phyloP scores from a whole-genome alignment of 2,797 vertebrate species.

The Coranthus polyacanthus region DNA sequence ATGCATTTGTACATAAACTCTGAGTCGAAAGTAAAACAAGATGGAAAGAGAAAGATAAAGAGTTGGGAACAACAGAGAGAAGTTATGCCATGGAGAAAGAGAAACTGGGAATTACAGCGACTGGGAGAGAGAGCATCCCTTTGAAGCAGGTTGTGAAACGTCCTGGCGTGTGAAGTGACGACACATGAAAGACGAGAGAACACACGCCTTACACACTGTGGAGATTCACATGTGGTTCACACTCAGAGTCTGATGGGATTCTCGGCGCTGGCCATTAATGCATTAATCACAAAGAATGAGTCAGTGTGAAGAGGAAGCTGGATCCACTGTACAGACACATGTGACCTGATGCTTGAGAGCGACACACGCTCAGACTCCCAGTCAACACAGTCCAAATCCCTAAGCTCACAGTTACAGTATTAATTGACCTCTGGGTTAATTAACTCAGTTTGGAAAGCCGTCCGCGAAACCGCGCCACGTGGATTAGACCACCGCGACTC shows the following conservation, averaged over 20 bases:
- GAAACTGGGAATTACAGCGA: slow-evolving; percentile 24
- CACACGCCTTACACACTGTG: no score
- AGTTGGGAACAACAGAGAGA: no score
- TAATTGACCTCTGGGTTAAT: slow-evolving; percentile 72
- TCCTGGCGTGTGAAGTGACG: slow-evolving; percentile 44
- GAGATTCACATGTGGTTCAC: slow-evolving; percentile 9
- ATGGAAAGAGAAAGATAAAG: no score
- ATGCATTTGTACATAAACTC: no score
- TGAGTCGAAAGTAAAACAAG: no score
- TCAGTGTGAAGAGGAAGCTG: slow-evolving; percentile 6
- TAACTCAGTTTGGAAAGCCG: no score
- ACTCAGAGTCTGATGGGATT: slow-evolving; percentile 40
- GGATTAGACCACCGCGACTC: slow-evolving; percentile 37
- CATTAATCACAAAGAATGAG: slow-evolving; percentile 56
- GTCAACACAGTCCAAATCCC: slow-evolving; percentile 44
- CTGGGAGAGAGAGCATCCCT: slow-evolving; percentile 34
- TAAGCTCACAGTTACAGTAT: slow-evolving; percentile 45
- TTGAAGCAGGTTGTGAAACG: slow-evolving; percentile 66
- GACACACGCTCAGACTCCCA: slow-evolving; percentile 2
- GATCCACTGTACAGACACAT: slow-evolving; percentile 18
- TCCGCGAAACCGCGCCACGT: neutral
- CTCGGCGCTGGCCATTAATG: slow-evolving; percentile 36
- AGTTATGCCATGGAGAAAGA: no score
- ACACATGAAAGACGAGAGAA: neutral
- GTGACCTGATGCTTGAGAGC: slow-evolving; percentile 2